Percentiles rank a stretch among this genome's conserved stretches.
Evolutionary conservation across 2,888 invertebrate genomes (phyloP).

Genomic region (Phania funesta): DNA sequence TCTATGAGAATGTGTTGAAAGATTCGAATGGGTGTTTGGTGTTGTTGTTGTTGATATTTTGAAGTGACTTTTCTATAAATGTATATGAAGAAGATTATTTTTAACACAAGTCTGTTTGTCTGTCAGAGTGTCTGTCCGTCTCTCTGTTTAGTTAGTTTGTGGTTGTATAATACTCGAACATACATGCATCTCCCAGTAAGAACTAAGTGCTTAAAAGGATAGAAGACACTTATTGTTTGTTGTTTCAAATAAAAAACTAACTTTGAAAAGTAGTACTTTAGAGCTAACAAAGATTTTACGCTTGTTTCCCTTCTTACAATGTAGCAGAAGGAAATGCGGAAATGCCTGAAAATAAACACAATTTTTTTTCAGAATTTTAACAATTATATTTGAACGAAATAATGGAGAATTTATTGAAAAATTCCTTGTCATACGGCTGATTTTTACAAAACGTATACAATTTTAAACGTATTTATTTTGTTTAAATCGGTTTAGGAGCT

Average conservation of each 20-base stretch:
- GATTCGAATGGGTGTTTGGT: constrained; percentile 59
- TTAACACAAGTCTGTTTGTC: constrained; percentile 63
- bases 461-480: no score
- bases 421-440: no score
- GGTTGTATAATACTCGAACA: constrained; percentile 22
- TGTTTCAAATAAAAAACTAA: not conserved
- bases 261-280: constrained; percentile 57
- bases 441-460: no score
- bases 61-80: constrained; percentile 61
- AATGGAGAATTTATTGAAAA: no score
- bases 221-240: constrained; percentile 57
- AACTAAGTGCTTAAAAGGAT: constrained; percentile 61
- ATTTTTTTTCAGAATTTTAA: no score
- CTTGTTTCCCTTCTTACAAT: constrained; percentile 27
- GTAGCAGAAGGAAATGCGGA: not conserved
- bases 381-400: no score
- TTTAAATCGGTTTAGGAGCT: no score
- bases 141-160: constrained; percentile 8
- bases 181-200: constrained; percentile 1
- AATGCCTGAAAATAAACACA: not conserved
- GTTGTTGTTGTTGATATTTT: constrained; percentile 49
- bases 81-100: constrained; percentile 48
- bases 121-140: constrained; percentile 27
- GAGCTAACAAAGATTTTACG: constrained; percentile 52
- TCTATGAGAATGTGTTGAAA: constrained; percentile 44